These are phyloP conservation scores for Prosopocoilus inquinatus DNA, from an alignment of 2,888 invertebrate species.

Conservation along the genomic window DNA sequence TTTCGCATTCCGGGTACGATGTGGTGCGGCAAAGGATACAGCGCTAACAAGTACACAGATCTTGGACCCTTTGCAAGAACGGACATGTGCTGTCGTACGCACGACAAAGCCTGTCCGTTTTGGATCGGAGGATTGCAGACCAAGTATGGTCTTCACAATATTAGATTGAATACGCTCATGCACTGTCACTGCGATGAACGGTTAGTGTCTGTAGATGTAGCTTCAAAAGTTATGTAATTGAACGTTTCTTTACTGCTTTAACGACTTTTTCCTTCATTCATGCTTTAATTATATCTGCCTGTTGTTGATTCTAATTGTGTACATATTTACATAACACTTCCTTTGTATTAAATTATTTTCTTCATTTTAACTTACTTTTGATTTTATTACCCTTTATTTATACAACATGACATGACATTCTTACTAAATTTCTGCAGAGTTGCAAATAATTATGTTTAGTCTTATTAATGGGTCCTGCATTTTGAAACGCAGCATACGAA, in stretches of 20 bases:
- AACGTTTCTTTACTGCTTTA: neutral
- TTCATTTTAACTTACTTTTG: no score
- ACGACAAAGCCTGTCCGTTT: slow-evolving; percentile 81
- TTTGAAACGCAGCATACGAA: no score
- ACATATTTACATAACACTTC: no score
- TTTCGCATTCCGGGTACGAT: slow-evolving; percentile 86
- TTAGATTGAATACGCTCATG: slow-evolving; percentile 85
- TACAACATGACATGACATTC: no score
- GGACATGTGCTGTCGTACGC: slow-evolving; percentile 85
- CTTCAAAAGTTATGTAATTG: neutral
- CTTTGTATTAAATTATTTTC: no score
- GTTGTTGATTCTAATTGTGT: no score
- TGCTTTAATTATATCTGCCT: neutral
- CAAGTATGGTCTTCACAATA: slow-evolving; percentile 85
- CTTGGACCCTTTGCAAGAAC: slow-evolving; percentile 81
- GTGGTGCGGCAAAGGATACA: slow-evolving; percentile 90
- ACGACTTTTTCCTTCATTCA: neutral
- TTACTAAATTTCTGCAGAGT: no score
- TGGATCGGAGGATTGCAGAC: slow-evolving; percentile 81
- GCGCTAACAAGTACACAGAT: slow-evolving; percentile 76
- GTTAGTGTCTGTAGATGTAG: slow-evolving; percentile 54
- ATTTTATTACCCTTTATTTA: no score
- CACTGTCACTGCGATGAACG: slow-evolving; percentile 91
- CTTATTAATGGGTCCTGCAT: no score
- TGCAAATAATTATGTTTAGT: no score